Conservation (phyloP, 2,113 vertebrate species). For the Kryptolebias marmoratus region DNA sequence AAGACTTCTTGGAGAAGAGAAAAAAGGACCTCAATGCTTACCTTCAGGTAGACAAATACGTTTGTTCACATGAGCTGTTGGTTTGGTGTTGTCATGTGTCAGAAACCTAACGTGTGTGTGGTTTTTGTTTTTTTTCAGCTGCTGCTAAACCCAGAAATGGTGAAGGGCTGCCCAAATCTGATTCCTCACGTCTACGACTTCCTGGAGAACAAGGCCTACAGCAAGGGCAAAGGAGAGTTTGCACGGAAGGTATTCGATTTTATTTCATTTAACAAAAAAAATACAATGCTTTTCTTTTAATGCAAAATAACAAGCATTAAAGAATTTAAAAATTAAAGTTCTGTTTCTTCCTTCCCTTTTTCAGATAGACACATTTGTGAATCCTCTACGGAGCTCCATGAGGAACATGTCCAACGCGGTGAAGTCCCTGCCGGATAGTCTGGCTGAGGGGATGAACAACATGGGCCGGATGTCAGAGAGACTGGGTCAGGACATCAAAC, state of each 20-base stretch:
- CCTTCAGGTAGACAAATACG: conserved; percentile 84
- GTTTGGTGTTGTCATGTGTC: not conserved
- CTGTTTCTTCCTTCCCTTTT: not conserved
- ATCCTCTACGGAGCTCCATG: conserved; percentile 98
- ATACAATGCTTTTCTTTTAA: no score
- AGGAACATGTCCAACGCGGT: conserved; percentile 97
- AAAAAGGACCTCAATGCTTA: conserved; percentile 97
- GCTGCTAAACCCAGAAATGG: conserved; percentile 93
- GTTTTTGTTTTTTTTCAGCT: conserved; percentile 76
- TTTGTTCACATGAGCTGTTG: not conserved
- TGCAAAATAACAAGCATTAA: no score
- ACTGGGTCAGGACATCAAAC: conserved; percentile 96
- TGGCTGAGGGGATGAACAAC: conserved; percentile 98
- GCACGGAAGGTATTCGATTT: conserved; percentile 91
- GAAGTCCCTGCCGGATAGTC: conserved; percentile 95
- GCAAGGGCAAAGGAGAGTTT: conserved; percentile 97
- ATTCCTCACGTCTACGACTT: conserved; percentile 91
- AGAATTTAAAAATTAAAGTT: not conserved
- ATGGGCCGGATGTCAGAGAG: conserved; percentile 98
- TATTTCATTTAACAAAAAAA: not conserved
- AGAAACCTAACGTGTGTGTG: not conserved
- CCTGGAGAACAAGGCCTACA: conserved; percentile 98
- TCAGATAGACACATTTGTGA: conserved; percentile 99
- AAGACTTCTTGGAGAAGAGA: conserved; percentile 96
- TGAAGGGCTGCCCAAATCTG: conserved; percentile 91